phyloP scores from a whole-genome alignment of 2,113 vertebrate genomes.

The Sceloporus undulatus region DNA sequence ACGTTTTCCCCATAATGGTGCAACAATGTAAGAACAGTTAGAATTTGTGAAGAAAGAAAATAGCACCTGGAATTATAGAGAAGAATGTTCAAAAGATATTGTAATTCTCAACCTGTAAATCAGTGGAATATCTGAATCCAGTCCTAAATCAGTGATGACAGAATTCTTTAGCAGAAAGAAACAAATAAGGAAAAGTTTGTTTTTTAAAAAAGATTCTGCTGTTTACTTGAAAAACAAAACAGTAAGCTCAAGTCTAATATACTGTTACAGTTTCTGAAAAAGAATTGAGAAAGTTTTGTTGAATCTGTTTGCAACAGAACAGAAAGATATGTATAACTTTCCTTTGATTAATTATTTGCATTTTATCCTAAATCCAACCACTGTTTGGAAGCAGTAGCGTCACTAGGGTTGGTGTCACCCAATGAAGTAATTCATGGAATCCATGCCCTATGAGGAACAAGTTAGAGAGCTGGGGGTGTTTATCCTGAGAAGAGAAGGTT shows the following conservation, averaged over 20 bases:
- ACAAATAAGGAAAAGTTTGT: not conserved
- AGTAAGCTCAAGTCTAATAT: not conserved
- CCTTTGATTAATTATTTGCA: not conserved
- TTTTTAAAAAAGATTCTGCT: too few species aligned
- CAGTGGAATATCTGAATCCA: not conserved
- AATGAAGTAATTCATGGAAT: too few species aligned
- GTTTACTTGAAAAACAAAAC: not conserved
- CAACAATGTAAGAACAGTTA: not conserved
- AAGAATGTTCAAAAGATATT: slow-evolving; percentile 20
- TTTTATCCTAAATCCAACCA: not conserved
- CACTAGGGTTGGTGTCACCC: too few species aligned
- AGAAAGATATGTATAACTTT: not conserved
- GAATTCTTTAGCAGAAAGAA: not conserved
- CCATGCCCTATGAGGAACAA: too few species aligned
- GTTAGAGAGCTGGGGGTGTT: too few species aligned
- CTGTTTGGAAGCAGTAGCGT: not conserved
- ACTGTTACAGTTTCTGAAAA: not conserved
- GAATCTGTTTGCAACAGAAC: not conserved
- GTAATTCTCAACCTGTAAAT: not conserved
- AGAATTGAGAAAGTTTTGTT: not conserved
- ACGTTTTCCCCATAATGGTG: not conserved
- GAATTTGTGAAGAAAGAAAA: not conserved
- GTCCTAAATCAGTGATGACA: not conserved
- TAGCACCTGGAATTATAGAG: too few species aligned
- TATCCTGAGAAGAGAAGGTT: too few species aligned